A percentile compares a stretch with the other conserved stretches of the same genome.
Evolutionary conservation across 2,888 invertebrate genomes (phyloP).

Genomic region (Hermodice carunculata): DNA sequence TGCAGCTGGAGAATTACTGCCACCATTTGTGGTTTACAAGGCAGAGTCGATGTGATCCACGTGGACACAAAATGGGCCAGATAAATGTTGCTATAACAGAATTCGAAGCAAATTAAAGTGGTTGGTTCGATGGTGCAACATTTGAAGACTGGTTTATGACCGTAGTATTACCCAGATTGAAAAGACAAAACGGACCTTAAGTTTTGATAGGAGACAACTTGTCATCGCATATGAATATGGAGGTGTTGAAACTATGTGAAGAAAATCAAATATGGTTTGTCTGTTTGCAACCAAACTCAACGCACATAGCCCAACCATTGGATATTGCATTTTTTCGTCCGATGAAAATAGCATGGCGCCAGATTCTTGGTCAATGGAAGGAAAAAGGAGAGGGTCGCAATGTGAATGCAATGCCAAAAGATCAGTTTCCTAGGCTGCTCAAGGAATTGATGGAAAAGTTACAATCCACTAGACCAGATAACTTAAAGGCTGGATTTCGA

Average conservation of each 20-base stretch:
- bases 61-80: slow-evolving; percentile 68
- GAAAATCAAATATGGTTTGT: slow-evolving; percentile 61
- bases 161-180: slow-evolving; percentile 47
- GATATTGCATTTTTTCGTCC: slow-evolving; percentile 39
- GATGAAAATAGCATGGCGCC: slow-evolving; percentile 34
- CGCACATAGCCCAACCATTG: slow-evolving; percentile 41
- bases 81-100: slow-evolving; percentile 63
- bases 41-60: slow-evolving; percentile 63
- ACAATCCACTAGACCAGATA: neutral
- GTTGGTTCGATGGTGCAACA: slow-evolving; percentile 54
- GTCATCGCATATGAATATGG: slow-evolving; percentile 51
- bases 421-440: neutral
- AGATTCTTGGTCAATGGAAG: slow-evolving; percentile 14
- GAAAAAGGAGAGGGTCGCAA: too few relatives aligned
- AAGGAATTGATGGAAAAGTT: neutral
- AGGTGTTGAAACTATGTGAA: slow-evolving; percentile 56
- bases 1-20: neutral
- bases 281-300: slow-evolving; percentile 40
- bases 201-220: slow-evolving; percentile 12
- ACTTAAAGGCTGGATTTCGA: neutral
- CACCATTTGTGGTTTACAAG: neutral
- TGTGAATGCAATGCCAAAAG: neutral
- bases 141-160: slow-evolving; percentile 61
- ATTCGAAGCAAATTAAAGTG: slow-evolving; percentile 61
- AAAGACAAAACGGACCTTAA: too few relatives aligned